Evolutionary conservation across 1,140 invertebrate genomes (phyloP), one percentile per base, ranked within the genome.

Genomic region (Fopius arisanus): DNA sequence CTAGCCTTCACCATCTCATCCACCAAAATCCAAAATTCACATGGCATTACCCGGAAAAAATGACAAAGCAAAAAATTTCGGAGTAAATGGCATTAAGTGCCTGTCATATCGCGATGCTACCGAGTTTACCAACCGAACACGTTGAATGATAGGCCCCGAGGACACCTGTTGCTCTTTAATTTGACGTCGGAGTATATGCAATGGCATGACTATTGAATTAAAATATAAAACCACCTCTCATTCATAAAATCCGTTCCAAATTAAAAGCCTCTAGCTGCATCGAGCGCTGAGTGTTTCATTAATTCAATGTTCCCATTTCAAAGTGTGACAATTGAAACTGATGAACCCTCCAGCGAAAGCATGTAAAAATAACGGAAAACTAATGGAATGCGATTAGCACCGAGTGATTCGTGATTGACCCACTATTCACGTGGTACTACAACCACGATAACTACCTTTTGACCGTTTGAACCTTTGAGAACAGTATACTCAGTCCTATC

Each of bases 91-190:
- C 12, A 28, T 12, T 65, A 65, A 65, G 37, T 43, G 41, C 67
- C 59, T 75, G 72, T 79, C 73, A 78, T 79, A 78, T 78, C 73
- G 66, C 75, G 75, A 81, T 80, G 75, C 79, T 80, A 72, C 74
- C 29, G 19, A 54, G 43, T 73, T 67, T 67, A 73, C 63, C 41
- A 67, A 74, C 71, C 43, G 70, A 79, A 74, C 74, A 81, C 78
- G 76, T 79, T 76, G 72, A 76, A 81, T 82, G 79, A 83, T 83
- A 76, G 80, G 80, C 79, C 21, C 41, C 62, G 41, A 79, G 74
- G 78, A 80, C 81, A 84, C 83, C 83, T 84, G 83, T 84, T 84
- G 83, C 82, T 82, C 79, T 81, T 84, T 84, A 84, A 84, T 84
- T 82, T 82, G 77, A 79, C 79, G 79, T 78, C 43, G 26, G 29